phyloP scores from a whole-genome alignment of 2,797 vertebrate species.

The Australoheros facetus region DNA sequence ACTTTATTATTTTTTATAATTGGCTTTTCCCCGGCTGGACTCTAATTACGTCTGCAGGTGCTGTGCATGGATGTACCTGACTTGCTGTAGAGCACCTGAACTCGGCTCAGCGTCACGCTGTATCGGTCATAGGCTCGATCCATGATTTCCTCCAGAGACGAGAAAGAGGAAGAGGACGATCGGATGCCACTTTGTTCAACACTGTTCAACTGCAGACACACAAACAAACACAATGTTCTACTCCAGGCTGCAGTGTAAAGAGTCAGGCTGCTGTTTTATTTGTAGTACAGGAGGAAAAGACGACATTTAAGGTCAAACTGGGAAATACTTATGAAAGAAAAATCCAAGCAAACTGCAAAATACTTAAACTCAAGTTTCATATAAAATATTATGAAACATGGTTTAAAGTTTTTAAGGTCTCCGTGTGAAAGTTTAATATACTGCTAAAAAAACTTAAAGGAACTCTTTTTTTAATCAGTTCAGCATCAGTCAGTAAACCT shows the following conservation, averaged over 20 bases:
- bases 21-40: too few species aligned
- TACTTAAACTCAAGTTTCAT: background rate
- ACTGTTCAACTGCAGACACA: conserved; percentile 85
- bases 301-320: background rate
- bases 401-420: background rate
- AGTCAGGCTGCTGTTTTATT: background rate
- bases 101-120: conserved; percentile 87
- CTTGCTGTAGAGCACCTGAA: conserved; percentile 92
- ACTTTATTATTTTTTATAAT: too few species aligned
- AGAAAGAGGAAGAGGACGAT: conserved; percentile 75
- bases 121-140: conserved; percentile 96
- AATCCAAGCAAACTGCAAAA: background rate
- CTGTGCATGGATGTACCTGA: conserved; percentile 80
- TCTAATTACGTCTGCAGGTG: too few species aligned
- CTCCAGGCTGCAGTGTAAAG: background rate
- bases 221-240: background rate
- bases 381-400: background rate
- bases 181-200: conserved; percentile 79
- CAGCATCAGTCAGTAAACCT: too few species aligned
- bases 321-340: background rate
- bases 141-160: conserved; percentile 95
- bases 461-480: background rate
- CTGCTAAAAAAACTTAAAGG: background rate
- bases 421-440: background rate
- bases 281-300: background rate